Evolutionary conservation across 2,113 vertebrate species (phyloP), one percentile per base, ranked within the genome.

Genomic region (Mastomys coucha): DNA sequence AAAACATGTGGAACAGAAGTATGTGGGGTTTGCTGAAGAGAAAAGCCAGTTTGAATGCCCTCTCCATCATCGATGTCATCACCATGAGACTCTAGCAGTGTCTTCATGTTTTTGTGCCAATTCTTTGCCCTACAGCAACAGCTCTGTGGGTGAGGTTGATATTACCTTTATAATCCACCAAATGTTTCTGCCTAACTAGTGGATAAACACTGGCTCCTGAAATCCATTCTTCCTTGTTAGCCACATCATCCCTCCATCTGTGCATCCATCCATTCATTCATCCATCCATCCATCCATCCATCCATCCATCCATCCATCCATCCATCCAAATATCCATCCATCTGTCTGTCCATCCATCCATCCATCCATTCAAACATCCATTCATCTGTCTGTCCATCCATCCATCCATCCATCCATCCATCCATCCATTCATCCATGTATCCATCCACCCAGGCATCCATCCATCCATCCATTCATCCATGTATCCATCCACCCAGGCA

Each of bases 311-410:
- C 72, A 75, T 13, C 7, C 19, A 73, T 2, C n/a, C 36, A 19
- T 10, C n/a, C n/a, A 73, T 4, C 2, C n/a, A 39, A 2, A 6
- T n/a, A 39, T 22, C 72, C 22, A 19, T 42, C 7, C 72, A 75
- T 10, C 17, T 20, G 42, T 42, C 72, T 60, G 5, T 22, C 7
- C 3, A 42, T 17, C 39, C 5, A 75, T 24, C 39, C 39, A 13
- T 49, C 6, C 13, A 45, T 49, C 20, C 17, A 73, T 3, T 2
- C n/a, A 73, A 10, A 0, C 20, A 42, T 10, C 7, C n/a, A 39
- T 22, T 0, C 19, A 73, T 20, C 0, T 3, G 39, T 73, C 2
- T 19, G 22, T 22, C 0, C n/a, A 39, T n/a, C 36, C 14, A 22
- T 73, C 2, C n/a, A 39, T 4, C n/a, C 17, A 73, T 22, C 1